Conservation (phyloP, 2,113 vertebrate species). For the Ailuropoda melanoleuca region DNA sequence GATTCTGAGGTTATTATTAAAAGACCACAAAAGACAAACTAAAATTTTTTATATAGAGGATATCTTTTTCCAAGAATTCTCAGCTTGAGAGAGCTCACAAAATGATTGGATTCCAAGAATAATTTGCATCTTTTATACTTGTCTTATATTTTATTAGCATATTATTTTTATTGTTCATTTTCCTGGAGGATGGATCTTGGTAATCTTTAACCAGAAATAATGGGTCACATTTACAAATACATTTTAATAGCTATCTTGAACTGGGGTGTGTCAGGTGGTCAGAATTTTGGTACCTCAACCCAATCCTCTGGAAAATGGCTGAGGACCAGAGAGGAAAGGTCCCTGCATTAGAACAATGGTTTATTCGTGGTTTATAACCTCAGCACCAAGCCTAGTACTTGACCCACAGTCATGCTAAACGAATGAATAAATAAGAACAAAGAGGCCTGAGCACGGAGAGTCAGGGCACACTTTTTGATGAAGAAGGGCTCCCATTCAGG, state of each 20-base stretch:
- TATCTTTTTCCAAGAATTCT: conserved; percentile 62
- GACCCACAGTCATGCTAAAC: neutral
- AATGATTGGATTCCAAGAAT: conserved; percentile 52
- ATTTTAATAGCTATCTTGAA: neutral
- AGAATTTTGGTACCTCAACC: conserved; percentile 28
- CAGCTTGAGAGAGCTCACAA: conserved; percentile 4
- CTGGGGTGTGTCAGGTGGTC: neutral
- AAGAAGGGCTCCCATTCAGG: neutral
- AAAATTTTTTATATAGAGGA: neutral
- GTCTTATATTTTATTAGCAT: conserved; percentile 14
- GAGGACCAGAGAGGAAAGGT: neutral
- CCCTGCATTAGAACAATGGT: neutral
- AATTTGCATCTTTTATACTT: conserved; percentile 15
- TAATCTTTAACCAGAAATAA: conserved; percentile 5
- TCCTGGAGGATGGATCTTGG: neutral
- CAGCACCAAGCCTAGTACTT: neutral
- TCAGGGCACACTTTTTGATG: neutral
- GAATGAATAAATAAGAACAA: neutral
- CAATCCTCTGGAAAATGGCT: neutral
- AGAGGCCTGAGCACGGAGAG: neutral
- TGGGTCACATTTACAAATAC: neutral
- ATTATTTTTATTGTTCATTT: neutral
- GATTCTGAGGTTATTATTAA: conserved; percentile 68
- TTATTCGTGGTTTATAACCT: neutral
- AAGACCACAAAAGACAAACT: conserved; percentile 59